Conservation (phyloP, 2,113 vertebrate genomes). For the Laticauda laticaudata region DNA sequence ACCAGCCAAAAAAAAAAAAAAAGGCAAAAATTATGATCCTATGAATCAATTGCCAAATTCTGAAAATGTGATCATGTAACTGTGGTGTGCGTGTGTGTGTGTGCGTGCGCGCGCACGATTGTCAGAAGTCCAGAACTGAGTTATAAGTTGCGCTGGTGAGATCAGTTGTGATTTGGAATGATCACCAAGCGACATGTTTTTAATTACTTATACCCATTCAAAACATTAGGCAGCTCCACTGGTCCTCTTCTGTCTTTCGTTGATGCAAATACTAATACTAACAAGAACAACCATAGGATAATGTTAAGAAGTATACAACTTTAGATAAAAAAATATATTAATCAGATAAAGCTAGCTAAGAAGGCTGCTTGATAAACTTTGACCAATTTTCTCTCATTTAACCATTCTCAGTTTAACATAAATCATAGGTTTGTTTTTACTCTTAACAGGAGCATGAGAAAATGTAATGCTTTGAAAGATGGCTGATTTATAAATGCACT, state of each 20-base stretch:
- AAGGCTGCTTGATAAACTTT: neutral
- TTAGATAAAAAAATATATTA: neutral
- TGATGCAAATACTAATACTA: neutral
- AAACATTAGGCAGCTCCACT: neutral
- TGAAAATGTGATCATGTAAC: too few relatives aligned
- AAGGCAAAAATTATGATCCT: too few relatives aligned
- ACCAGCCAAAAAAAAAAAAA: too few relatives aligned
- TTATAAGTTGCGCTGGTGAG: too few relatives aligned
- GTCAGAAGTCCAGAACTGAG: too few relatives aligned
- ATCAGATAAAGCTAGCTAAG: neutral
- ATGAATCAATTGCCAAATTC: too few relatives aligned
- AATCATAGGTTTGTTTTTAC: neutral
- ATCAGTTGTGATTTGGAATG: too few relatives aligned
- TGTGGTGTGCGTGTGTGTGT: too few relatives aligned
- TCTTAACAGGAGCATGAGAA: neutral
- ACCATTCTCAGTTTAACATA: neutral
- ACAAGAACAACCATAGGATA: neutral
- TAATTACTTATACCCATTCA: neutral
- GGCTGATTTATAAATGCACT: neutral
- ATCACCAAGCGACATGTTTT: too few relatives aligned
- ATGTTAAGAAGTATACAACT: neutral
- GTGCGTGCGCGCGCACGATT: too few relatives aligned
- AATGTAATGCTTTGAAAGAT: neutral
- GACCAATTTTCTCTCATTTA: neutral
- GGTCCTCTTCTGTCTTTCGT: neutral